These are phyloP conservation scores for Amaurobius ferox DNA, from an alignment of 2,888 invertebrate species.

Conservation along the genomic window DNA sequence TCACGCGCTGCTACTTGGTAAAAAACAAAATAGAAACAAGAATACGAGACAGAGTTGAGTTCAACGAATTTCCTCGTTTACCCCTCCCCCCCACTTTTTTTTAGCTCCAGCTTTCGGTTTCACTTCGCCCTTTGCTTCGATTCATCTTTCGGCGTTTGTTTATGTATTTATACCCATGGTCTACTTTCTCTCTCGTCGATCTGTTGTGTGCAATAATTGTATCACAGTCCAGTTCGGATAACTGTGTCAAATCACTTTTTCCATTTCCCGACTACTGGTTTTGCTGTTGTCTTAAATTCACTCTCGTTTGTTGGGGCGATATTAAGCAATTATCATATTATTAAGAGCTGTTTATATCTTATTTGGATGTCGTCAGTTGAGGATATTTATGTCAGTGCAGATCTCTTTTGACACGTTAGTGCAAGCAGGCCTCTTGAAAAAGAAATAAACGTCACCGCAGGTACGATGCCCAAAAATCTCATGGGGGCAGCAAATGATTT, in stretches of 20 bases:
- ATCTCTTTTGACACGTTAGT: too few species aligned
- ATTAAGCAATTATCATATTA: too few species aligned
- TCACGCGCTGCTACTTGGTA: not conserved
- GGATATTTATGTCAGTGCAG: too few species aligned
- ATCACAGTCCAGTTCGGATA: constrained; percentile 39
- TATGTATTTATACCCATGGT: not conserved
- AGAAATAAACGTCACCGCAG: too few species aligned
- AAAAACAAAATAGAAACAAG: not conserved
- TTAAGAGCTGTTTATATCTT: too few species aligned
- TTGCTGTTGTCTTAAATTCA: not conserved
- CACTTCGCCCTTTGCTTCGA: constrained; percentile 15
- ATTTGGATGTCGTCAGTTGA: too few species aligned
- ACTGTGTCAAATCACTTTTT: constrained; percentile 57
- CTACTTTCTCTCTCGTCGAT: not conserved
- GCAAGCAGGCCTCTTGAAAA: too few species aligned
- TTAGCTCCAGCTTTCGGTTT: constrained; percentile 48
- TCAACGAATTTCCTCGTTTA: constrained; percentile 48
- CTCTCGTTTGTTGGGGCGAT: not conserved
- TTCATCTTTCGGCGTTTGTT: not conserved
- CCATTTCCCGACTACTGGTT: not conserved
- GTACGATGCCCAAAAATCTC: too few species aligned
- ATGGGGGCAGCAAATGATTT: too few species aligned
- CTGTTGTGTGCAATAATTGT: not conserved
- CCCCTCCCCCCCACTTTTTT: constrained; percentile 9
- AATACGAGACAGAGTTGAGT: constrained; percentile 24